Percentiles rank a stretch among this genome's conserved stretches.
These are phyloP conservation scores for Drosophila longiperda DNA, from an alignment of 2,888 invertebrate genomes.

Conservation along the genomic window DNA sequence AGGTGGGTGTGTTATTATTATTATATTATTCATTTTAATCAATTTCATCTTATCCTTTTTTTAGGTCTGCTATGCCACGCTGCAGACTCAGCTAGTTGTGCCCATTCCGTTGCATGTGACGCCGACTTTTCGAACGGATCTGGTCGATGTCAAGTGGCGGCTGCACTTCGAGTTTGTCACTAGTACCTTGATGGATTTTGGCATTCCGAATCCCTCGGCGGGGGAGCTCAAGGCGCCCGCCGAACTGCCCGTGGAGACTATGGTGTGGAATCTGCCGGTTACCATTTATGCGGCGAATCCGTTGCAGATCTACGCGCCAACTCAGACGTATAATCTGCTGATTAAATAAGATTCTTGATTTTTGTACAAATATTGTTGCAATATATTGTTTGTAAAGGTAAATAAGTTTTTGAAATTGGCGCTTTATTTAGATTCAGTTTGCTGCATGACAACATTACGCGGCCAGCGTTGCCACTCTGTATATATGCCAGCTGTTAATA, in stretches of 20 bases:
- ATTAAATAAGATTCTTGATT: constrained; percentile 63
- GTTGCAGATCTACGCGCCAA: constrained; percentile 90
- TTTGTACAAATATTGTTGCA: constrained; percentile 3
- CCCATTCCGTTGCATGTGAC: constrained; percentile 98
- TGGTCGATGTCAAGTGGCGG: constrained; percentile 96
- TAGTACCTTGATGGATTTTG: constrained; percentile 89
- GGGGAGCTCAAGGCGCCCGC: constrained; percentile 93
- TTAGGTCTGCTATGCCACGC: constrained; percentile 90
- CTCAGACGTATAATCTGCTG: constrained; percentile 74
- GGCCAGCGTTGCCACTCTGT: neutral
- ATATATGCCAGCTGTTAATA: neutral
- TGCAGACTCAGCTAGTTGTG: constrained; percentile 94
- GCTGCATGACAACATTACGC: neutral
- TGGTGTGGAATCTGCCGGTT: constrained; percentile 99
- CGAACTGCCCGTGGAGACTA: constrained; percentile 96
- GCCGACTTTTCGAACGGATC: constrained; percentile 96
- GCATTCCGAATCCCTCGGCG: constrained; percentile 69
- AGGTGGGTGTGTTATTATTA: constrained; percentile 86
- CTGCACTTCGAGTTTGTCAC: constrained; percentile 99
- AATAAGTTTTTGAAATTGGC: neutral
- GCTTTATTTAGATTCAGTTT: neutral
- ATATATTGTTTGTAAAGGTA: constrained; percentile 19
- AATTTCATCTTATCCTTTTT: neutral
- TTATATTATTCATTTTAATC: neutral
- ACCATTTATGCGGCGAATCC: constrained; percentile 97